Evolutionary conservation across 2,888 invertebrate species (phyloP).

Genomic region (Archips crataeganus): DNA sequence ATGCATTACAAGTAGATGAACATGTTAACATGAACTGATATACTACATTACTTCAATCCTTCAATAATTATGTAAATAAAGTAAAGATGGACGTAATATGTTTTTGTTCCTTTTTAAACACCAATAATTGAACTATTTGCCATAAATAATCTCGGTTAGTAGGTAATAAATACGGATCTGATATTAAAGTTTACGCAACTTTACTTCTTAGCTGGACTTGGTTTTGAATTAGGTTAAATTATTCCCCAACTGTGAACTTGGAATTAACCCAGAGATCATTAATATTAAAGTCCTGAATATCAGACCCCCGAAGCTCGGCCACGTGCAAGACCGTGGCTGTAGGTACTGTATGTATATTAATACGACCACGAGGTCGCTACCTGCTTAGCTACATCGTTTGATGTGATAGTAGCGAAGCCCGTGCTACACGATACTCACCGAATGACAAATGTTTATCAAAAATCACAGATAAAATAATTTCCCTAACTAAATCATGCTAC

Average conservation of each 20-base stretch:
- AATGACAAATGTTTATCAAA: not conserved
- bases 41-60: too few species aligned
- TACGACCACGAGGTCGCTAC: slow-evolving; percentile 64
- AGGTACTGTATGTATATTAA: slow-evolving; percentile 53
- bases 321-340: slow-evolving; percentile 53
- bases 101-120: not conserved
- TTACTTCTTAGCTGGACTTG: not conserved
- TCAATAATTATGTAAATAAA: not conserved
- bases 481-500: not conserved
- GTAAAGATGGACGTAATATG: not conserved
- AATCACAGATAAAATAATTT: not conserved
- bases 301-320: slow-evolving; percentile 48
- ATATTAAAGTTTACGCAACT: not conserved
- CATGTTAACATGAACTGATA: not conserved
- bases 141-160: too few species aligned
- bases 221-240: not conserved
- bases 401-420: not conserved
- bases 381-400: slow-evolving; percentile 42
- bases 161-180: too few species aligned
- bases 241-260: not conserved
- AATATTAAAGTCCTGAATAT: slow-evolving; percentile 45
- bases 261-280: slow-evolving; percentile 4
- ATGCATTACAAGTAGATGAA: not conserved
- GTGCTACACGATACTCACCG: not conserved
- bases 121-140: not conserved